Conservation (phyloP, 2,797 vertebrate species). For the Scolopax rusticola region DNA sequence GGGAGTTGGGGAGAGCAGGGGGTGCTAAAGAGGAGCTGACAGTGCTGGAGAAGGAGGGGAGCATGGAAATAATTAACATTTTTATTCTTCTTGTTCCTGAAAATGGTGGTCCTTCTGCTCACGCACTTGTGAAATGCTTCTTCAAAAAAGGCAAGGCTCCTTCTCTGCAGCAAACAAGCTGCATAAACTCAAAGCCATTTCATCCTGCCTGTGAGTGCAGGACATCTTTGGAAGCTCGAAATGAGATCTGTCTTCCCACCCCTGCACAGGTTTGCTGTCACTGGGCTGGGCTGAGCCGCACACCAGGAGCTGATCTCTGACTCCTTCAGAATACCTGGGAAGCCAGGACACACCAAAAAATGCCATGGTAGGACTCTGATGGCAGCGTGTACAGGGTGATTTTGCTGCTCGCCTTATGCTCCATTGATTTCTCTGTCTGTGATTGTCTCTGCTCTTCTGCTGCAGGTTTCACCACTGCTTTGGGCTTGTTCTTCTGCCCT, state of each 20-base stretch:
- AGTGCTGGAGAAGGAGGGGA: neutral
- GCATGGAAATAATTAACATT: neutral
- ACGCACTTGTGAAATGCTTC: neutral
- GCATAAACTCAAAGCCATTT: neutral
- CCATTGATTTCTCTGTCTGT: neutral
- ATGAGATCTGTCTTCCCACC: neutral
- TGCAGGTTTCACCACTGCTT: neutral
- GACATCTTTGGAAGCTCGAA: neutral
- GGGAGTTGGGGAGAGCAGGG: too few species aligned
- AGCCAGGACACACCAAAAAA: neutral
- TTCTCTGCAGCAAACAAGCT: neutral
- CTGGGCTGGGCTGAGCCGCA: neutral
- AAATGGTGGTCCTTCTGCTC: neutral
- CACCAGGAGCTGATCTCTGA: neutral
- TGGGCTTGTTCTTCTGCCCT: neutral
- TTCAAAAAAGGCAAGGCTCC: neutral
- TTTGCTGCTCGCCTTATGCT: neutral
- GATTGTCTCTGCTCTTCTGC: neutral
- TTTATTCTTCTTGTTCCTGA: neutral
- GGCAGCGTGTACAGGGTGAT: accelerated
- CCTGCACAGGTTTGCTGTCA: accelerated
- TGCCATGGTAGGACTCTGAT: accelerated
- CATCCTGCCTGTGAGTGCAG: neutral
- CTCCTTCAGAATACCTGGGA: neutral
- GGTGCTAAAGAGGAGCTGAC: neutral